Conservation (phyloP, 2,113 vertebrate species). For the Astur gentilis region DNA sequence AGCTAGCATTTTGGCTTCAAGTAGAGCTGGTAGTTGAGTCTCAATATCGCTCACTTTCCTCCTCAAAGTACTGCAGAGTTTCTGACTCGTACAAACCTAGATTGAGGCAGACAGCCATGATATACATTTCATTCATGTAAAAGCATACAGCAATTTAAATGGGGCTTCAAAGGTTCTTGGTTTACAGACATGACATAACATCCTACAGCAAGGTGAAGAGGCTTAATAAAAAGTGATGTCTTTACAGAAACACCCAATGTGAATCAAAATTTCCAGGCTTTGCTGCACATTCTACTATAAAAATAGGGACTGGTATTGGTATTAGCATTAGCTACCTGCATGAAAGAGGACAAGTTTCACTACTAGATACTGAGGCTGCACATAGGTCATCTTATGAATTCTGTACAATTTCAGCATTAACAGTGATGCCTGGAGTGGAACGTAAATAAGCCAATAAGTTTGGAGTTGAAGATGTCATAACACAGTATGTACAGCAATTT, state of each 20-base stretch:
- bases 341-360: background rate
- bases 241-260: background rate
- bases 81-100: constrained; percentile 85
- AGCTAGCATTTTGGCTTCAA: constrained; percentile 86
- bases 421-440: background rate
- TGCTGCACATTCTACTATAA: background rate
- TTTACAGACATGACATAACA: constrained; percentile 46
- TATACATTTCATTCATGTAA: constrained; percentile 13
- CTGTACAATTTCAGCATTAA: background rate
- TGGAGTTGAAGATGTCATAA: background rate
- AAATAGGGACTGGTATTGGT: background rate
- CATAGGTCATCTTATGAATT: background rate
- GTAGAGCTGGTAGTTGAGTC: constrained; percentile 80
- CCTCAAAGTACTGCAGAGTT: constrained; percentile 81
- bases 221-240: constrained; percentile 36
- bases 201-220: constrained; percentile 10
- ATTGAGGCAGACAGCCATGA: constrained; percentile 48
- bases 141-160: constrained; percentile 36
- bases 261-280: background rate
- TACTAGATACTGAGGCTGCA: background rate
- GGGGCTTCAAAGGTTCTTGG: constrained; percentile 12
- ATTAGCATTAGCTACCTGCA: background rate
- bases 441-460: background rate
- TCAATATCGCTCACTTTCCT: constrained; percentile 85
- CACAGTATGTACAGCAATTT: background rate